Evolutionary conservation across 2,797 vertebrate genomes (phyloP), one percentile per base, ranked within the genome.

Genomic region (Alfaro cultratus): DNA sequence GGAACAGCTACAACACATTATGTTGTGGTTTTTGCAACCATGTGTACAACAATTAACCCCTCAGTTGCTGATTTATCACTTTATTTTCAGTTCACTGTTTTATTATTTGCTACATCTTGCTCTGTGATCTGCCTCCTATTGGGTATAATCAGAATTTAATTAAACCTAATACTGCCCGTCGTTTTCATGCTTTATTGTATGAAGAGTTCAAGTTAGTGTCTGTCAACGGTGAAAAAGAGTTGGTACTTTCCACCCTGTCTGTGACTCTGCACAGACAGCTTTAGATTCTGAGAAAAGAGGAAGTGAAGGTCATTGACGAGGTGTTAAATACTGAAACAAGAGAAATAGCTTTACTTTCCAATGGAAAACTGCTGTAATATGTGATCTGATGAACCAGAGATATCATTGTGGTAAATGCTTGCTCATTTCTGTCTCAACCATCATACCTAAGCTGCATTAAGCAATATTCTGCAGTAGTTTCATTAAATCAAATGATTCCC

Each of bases 361-460:
- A 15, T 31, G 29, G 15, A 26, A 51, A n/a, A 64, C 53, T 29
- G 62, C 7, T 49, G 47, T 78, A 34, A 76, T 46, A 71, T 29
- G 47, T 8, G 16, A 39, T 73, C 68, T 3, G 0, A 34, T 76
- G 53, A 45, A 80, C 41, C 45, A 45, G 36, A 49, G n/a, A 6
- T 49, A 21, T 77, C 49, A 53, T 67, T 80, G n/a, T 62, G 43
- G 31, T 11, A 0, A 75, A 64, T 60, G 41, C 74, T 76, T 73
- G 26, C 43, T 75, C 47, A 55, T 72, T 41, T 43, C 47, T 80
- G 46, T 72, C 36, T 47, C 29, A 3, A 21, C 41, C 2, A 26
- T 60, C 8, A 8, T 43, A 82, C 77, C 73, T 84, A 94, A 93
- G 93, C 93, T 94, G 93, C 92, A 92, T 92, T 89, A 89, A 92